Conservation (phyloP, 2,113 vertebrate genomes). For the Balaeniceps rex region DNA sequence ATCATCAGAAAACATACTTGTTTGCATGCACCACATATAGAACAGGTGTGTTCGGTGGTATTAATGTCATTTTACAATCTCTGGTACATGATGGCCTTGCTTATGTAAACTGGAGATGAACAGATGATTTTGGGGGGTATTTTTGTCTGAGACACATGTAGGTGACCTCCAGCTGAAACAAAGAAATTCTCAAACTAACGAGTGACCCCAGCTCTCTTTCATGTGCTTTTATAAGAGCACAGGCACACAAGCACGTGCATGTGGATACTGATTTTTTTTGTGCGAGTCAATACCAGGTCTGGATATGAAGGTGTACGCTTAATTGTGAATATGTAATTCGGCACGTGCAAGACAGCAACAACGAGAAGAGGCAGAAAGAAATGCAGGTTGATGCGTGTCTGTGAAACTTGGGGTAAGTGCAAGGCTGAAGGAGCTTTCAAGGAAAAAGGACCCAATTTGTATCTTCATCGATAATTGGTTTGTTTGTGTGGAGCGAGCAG, state of each 20-base stretch:
- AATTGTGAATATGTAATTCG: accelerated
- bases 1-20: background rate
- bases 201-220: background rate
- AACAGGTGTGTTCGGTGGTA: background rate
- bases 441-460: conserved; percentile 66
- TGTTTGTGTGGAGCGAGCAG: conserved; percentile 67
- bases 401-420: background rate
- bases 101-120: background rate
- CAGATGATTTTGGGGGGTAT: background rate
- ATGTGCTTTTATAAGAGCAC: background rate
- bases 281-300: background rate
- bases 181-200: background rate
- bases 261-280: too few relatives aligned
- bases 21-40: background rate
- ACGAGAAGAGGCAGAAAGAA: background rate
- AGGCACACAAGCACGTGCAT: accelerated
- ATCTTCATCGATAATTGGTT: conserved; percentile 71
- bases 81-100: background rate
- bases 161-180: background rate
- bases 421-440: conserved; percentile 66
- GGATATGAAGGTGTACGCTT: background rate
- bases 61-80: background rate
- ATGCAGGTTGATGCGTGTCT: background rate
- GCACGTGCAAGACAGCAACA: background rate
- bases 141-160: background rate